Evolutionary conservation across 1,140 invertebrate genomes (phyloP), one percentile per base, ranked within the genome.

Genomic region (Potamilus streckersoni): DNA sequence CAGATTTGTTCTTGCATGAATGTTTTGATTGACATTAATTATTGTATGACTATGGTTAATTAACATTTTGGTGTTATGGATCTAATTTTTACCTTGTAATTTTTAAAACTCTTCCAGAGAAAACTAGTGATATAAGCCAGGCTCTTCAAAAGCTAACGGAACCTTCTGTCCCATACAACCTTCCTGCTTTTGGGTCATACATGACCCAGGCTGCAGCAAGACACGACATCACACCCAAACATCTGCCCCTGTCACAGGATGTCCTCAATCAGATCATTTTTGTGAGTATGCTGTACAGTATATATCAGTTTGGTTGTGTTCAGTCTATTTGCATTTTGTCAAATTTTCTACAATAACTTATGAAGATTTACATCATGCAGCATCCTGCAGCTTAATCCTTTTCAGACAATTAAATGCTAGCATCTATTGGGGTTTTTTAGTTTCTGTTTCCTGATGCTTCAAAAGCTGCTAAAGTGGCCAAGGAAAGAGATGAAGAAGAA

Each of bases 371-470:
- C 6, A 62, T 62, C 19, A 62, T 62, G 19, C 60, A 19, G 3
- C 6, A 62, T 62, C 19, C 14, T 62, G 19, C 60, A 19, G 3
- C 19, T 62, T 14, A 11, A 62, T n/a, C 15, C 19, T 23, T 62
- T 62, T 19, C 19, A 62, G 60, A 62, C 19, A 62, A 19, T 62
- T 62, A 19, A 62, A n/a, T 62, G 13, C 23, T 13, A 62, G 60
- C 8, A n/a, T 68, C 55, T 31, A 19, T 60, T 57, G 49, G 58
- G n/a, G 57, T 58, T 58, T 82, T 80, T 55, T 64, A 95, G 85
- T 97, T 94, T 89, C 88, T 98, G 20, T 98, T 98, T 88, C 96
- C 96, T 68, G 96, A 98, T 93, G 95, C 95, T 79, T 93, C 95
- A 84, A 92, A 94, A 31, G 69, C 80, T 27, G 71, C 60, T 27